Evolutionary conservation across 2,797 vertebrate species (phyloP).

Genomic region (Molothrus aeneus): DNA sequence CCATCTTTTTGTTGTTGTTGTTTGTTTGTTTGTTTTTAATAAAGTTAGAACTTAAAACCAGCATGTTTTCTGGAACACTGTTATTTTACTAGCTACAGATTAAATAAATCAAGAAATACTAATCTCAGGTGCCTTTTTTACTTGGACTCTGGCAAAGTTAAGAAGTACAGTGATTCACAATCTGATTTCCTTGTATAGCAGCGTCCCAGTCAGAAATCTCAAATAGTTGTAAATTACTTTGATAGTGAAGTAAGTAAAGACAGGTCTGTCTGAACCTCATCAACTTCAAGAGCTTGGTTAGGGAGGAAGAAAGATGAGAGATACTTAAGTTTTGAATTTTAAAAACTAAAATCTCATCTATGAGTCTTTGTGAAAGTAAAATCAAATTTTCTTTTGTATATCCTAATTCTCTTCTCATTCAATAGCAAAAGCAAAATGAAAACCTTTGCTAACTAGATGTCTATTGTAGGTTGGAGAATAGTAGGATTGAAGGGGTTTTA

Average conservation of each 20-base stretch:
- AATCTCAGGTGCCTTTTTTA: not conserved
- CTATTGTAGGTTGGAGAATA: not conserved
- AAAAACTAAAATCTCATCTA: not conserved
- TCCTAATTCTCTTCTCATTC: not conserved
- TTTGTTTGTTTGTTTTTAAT: not conserved
- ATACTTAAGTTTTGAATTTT: not conserved
- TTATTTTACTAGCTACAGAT: not conserved
- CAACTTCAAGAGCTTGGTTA: not conserved
- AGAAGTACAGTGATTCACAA: not conserved
- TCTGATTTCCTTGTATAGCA: not conserved
- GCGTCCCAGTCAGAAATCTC: not conserved
- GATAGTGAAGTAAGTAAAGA: not conserved
- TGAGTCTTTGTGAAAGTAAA: not conserved
- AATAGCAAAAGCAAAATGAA: not conserved
- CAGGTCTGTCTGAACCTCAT: not conserved
- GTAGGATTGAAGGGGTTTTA: not conserved
- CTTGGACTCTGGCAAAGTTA: not conserved
- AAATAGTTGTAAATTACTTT: not conserved
- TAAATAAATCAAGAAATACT: constrained; percentile 3
- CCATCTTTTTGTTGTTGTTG: not conserved
- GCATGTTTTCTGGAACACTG: not conserved
- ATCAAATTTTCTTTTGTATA: not conserved
- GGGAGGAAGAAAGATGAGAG: not conserved
- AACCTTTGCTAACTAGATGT: not conserved
- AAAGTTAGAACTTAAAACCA: not conserved